Evolutionary conservation across 2,113 vertebrate species (phyloP).

Genomic region (Callopanchax toddi): DNA sequence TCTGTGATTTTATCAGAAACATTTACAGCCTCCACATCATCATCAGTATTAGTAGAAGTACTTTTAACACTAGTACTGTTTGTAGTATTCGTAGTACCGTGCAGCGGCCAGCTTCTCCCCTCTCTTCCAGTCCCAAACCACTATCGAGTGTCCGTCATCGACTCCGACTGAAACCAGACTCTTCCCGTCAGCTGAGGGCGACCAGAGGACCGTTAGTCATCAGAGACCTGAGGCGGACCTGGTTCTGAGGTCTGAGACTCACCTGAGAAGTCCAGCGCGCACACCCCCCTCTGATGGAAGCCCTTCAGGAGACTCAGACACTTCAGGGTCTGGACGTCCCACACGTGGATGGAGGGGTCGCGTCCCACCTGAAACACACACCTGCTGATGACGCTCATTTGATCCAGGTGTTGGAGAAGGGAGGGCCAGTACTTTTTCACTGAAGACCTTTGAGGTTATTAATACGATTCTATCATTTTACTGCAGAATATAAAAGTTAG

Average conservation of each 20-base stretch:
- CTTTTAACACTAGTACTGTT: too few relatives aligned
- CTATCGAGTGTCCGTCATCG: constrained; percentile 90
- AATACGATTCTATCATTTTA: too few relatives aligned
- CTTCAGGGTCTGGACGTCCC: constrained; percentile 94
- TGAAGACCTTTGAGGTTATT: too few relatives aligned
- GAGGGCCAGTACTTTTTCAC: too few relatives aligned
- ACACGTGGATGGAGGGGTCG: constrained; percentile 92
- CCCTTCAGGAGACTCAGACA: constrained; percentile 92
- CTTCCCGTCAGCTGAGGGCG: constrained; percentile 89
- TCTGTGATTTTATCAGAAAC: too few relatives aligned
- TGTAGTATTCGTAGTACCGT: constrained; percentile 77
- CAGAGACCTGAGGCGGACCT: too few relatives aligned
- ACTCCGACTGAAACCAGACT: constrained; percentile 91
- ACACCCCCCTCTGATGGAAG: constrained; percentile 92
- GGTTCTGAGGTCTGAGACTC: background rate
- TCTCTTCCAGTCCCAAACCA: constrained; percentile 98
- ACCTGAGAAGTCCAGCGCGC: constrained; percentile 96
- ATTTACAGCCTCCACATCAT: background rate
- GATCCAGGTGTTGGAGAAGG: too few relatives aligned
- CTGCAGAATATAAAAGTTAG: too few relatives aligned
- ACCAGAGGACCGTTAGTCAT: background rate
- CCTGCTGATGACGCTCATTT: background rate
- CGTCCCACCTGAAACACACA: constrained; percentile 86
- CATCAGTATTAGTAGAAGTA: background rate
- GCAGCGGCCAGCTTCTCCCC: constrained; percentile 94